Evolutionary conservation across 2,888 invertebrate genomes (phyloP).

Genomic region (Euclidia mi): DNA sequence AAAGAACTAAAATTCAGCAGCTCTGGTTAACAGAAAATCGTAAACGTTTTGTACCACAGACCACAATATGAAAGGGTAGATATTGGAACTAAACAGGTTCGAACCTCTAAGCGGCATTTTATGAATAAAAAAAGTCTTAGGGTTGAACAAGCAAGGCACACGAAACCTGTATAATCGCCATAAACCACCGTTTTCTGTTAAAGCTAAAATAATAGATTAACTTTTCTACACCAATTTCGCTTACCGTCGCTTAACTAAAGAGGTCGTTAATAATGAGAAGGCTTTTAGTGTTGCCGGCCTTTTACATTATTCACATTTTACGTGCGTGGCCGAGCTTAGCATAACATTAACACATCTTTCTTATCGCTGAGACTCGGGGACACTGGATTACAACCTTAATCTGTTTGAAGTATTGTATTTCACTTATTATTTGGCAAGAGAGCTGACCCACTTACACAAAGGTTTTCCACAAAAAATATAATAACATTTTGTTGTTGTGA

Average conservation of each 20-base stretch:
- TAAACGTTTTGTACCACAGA: too few species aligned
- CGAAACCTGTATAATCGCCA: conserved; percentile 1
- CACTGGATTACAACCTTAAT: not conserved
- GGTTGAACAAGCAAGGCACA: conserved; percentile 3
- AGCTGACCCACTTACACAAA: not conserved
- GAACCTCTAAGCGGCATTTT: too few species aligned
- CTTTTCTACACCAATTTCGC: conserved; percentile 27
- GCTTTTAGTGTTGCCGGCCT: conserved; percentile 59
- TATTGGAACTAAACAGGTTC: too few species aligned
- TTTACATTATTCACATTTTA: conserved; percentile 59
- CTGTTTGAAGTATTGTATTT: not conserved
- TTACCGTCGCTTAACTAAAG: conserved; percentile 48
- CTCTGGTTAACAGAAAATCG: too few species aligned
- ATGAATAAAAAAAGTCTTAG: conserved; percentile 5
- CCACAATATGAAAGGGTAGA: too few species aligned
- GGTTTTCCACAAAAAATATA: not conserved
- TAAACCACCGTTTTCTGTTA: conserved; percentile 17
- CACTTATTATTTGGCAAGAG: not conserved
- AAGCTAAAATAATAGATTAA: conserved; percentile 32
- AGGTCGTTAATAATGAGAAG: conserved; percentile 56
- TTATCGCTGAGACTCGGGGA: not conserved
- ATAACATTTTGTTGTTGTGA: not conserved
- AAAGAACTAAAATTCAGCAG: too few species aligned
- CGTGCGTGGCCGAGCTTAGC: conserved; percentile 44
- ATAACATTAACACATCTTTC: conserved; percentile 18